phyloP scores from a whole-genome alignment of 2,888 invertebrate species.

The Drymonia ruficornis region DNA sequence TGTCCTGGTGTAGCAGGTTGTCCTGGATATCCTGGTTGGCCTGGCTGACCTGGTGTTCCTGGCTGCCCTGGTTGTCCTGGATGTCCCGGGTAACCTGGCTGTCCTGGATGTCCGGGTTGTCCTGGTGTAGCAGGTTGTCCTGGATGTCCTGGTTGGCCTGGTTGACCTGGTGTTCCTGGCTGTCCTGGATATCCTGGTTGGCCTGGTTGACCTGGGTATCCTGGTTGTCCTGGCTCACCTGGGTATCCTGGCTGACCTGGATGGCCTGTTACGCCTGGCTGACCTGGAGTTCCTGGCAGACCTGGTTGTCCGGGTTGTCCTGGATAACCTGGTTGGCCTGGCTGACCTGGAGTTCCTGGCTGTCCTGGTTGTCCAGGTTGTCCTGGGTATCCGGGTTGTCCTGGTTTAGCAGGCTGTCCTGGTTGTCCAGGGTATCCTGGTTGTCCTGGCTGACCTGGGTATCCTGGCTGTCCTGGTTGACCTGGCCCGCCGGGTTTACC shows the following conservation, averaged over 20 bases:
- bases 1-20: constrained; percentile 32
- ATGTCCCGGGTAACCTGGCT: constrained; percentile 42
- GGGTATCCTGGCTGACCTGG: constrained; percentile 36
- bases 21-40: constrained; percentile 31
- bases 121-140: constrained; percentile 8
- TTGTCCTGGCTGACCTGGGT: constrained; percentile 32
- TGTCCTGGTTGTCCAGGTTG: constrained; percentile 17
- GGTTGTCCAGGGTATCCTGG: constrained; percentile 51
- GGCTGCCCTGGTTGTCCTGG: constrained; percentile 47
- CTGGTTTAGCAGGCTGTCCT: constrained; percentile 35
- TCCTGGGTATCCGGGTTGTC: constrained; percentile 29
- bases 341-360: constrained; percentile 35
- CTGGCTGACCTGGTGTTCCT: constrained; percentile 33
- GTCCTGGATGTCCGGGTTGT: constrained; percentile 72
- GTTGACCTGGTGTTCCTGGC: constrained; percentile 5
- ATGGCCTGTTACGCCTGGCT: constrained; percentile 46
- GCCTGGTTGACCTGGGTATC: constrained; percentile 6
- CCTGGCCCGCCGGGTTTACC: constrained; percentile 43
- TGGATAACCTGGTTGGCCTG: constrained; percentile 49
- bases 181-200: constrained; percentile 10
- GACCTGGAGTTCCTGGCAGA: constrained; percentile 39
- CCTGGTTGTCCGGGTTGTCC: constrained; percentile 65
- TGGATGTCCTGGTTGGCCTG: constrained; percentile 8
- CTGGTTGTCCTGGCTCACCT: constrained; percentile 11
- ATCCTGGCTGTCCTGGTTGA: constrained; percentile 25